Percentiles rank a stretch among this genome's conserved stretches.
phyloP scores from a whole-genome alignment of 2,113 vertebrate species.

The Vulpes ferrilata region DNA sequence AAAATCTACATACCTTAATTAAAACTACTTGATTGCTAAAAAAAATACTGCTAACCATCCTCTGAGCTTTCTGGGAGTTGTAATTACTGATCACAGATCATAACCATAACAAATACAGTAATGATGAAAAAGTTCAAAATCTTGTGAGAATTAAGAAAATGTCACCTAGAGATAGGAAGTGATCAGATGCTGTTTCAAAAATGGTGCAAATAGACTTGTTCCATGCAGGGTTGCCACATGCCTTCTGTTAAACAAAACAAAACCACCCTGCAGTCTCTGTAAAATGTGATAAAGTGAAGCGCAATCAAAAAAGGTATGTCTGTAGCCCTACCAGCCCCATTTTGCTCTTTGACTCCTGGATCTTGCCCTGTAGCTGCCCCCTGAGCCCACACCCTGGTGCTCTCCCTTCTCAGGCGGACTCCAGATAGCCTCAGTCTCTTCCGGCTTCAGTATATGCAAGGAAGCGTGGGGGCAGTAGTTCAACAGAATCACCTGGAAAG shows the following conservation, averaged over 20 bases:
- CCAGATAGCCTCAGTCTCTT: neutral
- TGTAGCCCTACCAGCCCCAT: neutral
- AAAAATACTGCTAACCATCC: neutral
- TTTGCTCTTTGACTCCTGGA: neutral
- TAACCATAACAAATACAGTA: neutral
- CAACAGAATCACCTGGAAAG: conserved; percentile 11
- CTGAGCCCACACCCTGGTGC: neutral
- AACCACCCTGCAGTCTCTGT: neutral
- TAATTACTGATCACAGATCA: neutral
- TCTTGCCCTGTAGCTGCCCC: neutral
- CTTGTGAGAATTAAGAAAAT: neutral
- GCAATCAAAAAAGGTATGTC: neutral
- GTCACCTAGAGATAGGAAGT: neutral
- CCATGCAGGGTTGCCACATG: neutral
- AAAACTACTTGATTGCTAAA: neutral
- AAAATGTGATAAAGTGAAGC: neutral
- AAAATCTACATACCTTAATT: neutral
- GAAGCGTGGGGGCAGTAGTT: neutral
- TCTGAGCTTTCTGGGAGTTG: neutral
- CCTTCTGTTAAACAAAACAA: neutral
- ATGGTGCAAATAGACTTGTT: neutral
- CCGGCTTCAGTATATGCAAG: neutral
- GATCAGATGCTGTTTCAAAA: neutral
- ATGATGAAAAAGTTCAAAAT: neutral
- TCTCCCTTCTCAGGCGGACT: neutral